Evolutionary conservation across 2,888 invertebrate species (phyloP), one percentile per base, ranked within the genome.

Genomic region (Blomia tropicalis): DNA sequence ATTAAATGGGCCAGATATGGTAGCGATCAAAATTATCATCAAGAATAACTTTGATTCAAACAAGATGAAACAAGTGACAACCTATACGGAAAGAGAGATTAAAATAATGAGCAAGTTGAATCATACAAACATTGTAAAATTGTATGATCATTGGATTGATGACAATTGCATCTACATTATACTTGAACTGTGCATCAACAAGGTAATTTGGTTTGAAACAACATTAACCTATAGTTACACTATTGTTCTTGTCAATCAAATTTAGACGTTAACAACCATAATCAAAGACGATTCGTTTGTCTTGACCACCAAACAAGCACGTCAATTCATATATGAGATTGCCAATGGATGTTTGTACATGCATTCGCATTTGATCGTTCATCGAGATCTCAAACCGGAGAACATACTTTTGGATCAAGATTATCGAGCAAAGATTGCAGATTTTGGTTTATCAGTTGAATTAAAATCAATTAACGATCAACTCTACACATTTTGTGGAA

Each of bases 371-470:
- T 22, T 3, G 29, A 36, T 56, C 4, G 56, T 56, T 29, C 56
- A 56, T 25, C 56, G 56, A 14, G 56, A 56, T 31, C 31, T 56
- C 2, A 56, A 56, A 25, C 56, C 56, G 2, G 56, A 56, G 11
- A 56, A 56, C 29, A 36, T 56, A 2, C 56, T 56, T 23, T 14
- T 56, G 19, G 23, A 31, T 25, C n/a, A 31, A 19, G 19, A 56
- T 31, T 56, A 3, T 25, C 11, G 14, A 19, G 36, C 36, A 3
- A 56, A 56, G 23, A 56, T 56, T 5, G 56, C n/a, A 19, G 56
- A 56, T 36, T 56, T 56, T 31, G 56, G 56, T 4, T 7, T 56
- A 2, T 23, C 56, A 2, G 23, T 29, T 1, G 27, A n/a, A 36
- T 36, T 56, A 4, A 2, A 3, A 22, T 30, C 19, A 1, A 2